Percentiles rank a stretch among this genome's conserved stretches.
These are phyloP conservation scores for Gymnosoma rotundatum DNA, from an alignment of 2,888 invertebrate genomes.

Conservation along the genomic window DNA sequence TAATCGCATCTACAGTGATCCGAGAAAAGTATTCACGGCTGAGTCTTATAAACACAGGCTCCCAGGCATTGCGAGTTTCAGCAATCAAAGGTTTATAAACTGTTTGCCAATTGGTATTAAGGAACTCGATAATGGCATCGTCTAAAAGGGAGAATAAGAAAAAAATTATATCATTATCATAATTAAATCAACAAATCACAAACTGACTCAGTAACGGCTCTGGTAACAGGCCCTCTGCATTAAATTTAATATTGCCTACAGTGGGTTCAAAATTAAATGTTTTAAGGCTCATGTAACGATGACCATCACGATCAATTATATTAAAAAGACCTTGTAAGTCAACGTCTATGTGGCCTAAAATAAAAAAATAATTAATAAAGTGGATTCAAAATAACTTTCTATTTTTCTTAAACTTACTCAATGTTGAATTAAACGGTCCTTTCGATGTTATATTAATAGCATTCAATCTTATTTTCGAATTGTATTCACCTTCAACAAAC, in stretches of 20 bases:
- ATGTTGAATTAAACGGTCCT: conserved; percentile 84
- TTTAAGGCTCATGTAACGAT: conserved; percentile 84
- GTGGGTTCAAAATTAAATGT: conserved; percentile 86
- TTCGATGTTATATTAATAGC: conserved; percentile 85
- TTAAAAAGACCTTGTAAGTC: conserved; percentile 85
- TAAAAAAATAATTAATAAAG: not conserved
- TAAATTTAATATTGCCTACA: conserved; percentile 85
- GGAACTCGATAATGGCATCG: conserved; percentile 81
- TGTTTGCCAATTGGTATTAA: conserved; percentile 84
- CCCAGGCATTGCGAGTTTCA: conserved; percentile 79
- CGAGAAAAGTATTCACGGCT: conserved; percentile 79
- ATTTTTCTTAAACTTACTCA: conserved; percentile 83
- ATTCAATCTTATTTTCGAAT: conserved; percentile 85
- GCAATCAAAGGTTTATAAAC: conserved; percentile 84
- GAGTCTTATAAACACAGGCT: conserved; percentile 77
- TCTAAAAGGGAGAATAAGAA: conserved; percentile 72
- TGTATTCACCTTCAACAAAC: conserved; percentile 84
- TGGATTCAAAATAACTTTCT: no score
- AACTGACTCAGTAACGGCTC: conserved; percentile 87
- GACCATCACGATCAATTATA: conserved; percentile 83
- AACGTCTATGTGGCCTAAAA: conserved; percentile 84
- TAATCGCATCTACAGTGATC: conserved; percentile 78
- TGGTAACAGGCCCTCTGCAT: conserved; percentile 85
- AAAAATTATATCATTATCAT: not conserved
- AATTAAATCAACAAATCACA: not conserved